Evolutionary conservation across 2,113 vertebrate genomes (phyloP).

Genomic region (Laticauda colubrina): DNA sequence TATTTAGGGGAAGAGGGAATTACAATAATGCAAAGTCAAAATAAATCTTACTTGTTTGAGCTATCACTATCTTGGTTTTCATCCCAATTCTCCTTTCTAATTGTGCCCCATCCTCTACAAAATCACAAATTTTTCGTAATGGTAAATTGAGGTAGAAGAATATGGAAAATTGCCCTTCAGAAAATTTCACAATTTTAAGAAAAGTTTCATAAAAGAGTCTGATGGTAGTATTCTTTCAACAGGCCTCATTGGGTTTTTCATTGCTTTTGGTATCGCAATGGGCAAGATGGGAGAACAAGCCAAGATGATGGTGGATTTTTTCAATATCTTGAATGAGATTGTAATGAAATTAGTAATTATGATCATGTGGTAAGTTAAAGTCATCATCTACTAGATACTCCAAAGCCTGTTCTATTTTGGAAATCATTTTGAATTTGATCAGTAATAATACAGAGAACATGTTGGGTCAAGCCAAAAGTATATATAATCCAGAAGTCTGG

Average conservation of each 20-base stretch:
- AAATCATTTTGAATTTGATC: background rate
- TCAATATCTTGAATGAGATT: constrained; percentile 98
- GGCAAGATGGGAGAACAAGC: constrained; percentile 98
- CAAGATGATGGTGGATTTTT: constrained; percentile 98
- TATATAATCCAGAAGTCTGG: background rate
- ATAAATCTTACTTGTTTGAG: background rate
- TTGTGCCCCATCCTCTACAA: background rate
- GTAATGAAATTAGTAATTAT: constrained; percentile 97
- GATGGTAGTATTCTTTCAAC: constrained; percentile 55
- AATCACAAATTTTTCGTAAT: background rate
- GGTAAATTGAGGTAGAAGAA: background rate
- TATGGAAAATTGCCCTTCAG: background rate
- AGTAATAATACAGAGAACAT: background rate
- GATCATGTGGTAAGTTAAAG: constrained; percentile 96
- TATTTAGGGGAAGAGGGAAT: background rate
- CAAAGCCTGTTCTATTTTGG: background rate
- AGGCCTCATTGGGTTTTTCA: constrained; percentile 99
- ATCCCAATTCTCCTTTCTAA: background rate
- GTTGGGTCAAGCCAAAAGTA: background rate
- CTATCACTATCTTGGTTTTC: background rate
- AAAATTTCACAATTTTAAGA: constrained; percentile 15
- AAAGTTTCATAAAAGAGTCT: background rate
- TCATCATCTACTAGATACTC: background rate
- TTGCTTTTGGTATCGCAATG: constrained; percentile 98
- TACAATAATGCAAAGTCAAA: background rate